Evolutionary conservation across 37 sponge, comb jelly and placozoan species (phyloP).

Genomic region (Halisarca cf. caerulea): DNA sequence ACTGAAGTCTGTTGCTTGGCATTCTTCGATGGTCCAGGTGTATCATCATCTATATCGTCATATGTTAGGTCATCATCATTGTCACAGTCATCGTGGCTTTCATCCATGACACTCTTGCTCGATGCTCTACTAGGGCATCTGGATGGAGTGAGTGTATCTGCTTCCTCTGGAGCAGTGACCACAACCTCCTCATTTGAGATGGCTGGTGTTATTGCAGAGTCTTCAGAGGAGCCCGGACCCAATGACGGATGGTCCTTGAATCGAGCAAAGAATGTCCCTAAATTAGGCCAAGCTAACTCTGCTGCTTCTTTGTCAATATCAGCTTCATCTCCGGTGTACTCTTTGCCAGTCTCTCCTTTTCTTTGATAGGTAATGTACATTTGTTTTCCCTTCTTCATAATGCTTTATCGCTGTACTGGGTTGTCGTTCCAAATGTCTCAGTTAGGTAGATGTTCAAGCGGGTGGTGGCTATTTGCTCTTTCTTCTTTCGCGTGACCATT

Average conservation of each 20-base stretch:
- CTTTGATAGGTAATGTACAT: constrained; percentile 2
- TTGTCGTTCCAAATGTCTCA: background rate
- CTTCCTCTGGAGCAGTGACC: background rate
- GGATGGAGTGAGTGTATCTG: background rate
- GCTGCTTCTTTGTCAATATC: background rate
- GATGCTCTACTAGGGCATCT: constrained; percentile 10
- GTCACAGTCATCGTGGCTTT: background rate
- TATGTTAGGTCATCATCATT: background rate
- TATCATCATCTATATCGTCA: background rate
- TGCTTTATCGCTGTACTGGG: background rate
- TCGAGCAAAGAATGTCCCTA: background rate
- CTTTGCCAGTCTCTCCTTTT: background rate
- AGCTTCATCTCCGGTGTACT: background rate
- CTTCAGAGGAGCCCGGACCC: background rate
- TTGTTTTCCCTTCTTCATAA: background rate
- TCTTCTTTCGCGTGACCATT: background rate
- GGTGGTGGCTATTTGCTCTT: background rate
- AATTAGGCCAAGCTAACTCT: background rate
- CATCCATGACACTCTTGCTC: too few species aligned
- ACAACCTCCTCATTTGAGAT: background rate
- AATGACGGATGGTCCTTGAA: constrained; percentile 15
- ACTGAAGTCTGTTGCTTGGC: too few species aligned
- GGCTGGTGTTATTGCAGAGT: background rate
- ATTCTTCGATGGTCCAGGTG: background rate
- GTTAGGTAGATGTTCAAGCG: background rate